These are phyloP conservation scores for Ianthella basta DNA, from an alignment of 37 sponge, comb jelly and placozoan genomes.

Conservation along the genomic window DNA sequence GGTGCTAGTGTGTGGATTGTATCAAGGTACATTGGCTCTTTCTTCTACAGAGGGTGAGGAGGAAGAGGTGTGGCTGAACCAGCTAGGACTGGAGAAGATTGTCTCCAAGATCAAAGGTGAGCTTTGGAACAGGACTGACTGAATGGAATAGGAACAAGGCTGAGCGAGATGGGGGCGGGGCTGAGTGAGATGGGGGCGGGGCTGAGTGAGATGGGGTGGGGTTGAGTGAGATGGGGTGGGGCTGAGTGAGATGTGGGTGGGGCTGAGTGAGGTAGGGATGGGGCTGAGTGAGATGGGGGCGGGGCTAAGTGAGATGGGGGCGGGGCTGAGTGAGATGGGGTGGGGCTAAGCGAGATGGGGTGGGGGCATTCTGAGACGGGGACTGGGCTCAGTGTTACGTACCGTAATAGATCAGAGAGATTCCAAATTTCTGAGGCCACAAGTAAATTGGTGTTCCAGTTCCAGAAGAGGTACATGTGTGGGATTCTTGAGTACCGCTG, in stretches of 20 bases:
- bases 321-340: too few relatives aligned
- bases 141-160: not conserved
- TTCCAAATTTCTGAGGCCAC: too few relatives aligned
- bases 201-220: not conserved
- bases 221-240: not conserved
- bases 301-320: not conserved
- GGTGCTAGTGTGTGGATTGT: too few relatives aligned
- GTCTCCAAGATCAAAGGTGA: constrained; percentile 60
- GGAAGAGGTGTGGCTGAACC: constrained; percentile 56
- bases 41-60: constrained; percentile 23
- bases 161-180: not conserved
- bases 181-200: not conserved
- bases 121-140: not conserved
- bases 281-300: not conserved
- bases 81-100: constrained; percentile 46
- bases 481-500: too few relatives aligned
- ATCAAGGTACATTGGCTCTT: not conserved
- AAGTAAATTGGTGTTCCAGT: too few relatives aligned
- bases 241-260: not conserved
- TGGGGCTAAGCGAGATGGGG: not conserved
- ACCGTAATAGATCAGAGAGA: too few relatives aligned
- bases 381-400: too few relatives aligned
- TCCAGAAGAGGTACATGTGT: too few relatives aligned
- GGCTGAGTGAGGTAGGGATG: not conserved
- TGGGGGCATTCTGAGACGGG: too few relatives aligned